Evolutionary conservation across 2,113 vertebrate genomes (phyloP), one percentile per base, ranked within the genome.

Genomic region (Delphinus delphis): DNA sequence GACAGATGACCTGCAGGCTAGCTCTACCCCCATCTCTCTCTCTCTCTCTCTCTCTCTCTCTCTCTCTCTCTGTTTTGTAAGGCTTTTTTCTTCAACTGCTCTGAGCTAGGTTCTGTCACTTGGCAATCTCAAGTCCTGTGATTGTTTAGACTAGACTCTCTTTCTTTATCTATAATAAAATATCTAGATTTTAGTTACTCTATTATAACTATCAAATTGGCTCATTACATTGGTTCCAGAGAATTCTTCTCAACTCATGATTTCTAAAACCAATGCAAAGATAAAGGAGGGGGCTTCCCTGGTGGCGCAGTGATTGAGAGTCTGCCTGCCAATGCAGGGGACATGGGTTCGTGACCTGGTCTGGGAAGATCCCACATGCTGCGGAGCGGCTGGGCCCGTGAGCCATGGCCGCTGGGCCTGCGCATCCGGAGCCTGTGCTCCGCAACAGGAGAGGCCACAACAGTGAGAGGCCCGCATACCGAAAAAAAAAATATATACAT

Each of bases 221-320:
- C 38, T 80, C 65, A 60, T 60, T 65, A 71, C 47, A n/a, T 38
- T 53, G 44, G 23, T 92, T 31, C 36, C 20, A 53, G 60, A 91
- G 23, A 55, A 41, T 50, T 91, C 1, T 82, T 77, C 70, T 76
- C 50, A 89, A 74, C 2, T 9, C 38, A 47, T 33, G 80, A 33
- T 90, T 55, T 91, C 63, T 73, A 70, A 79, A 79, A 79, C 11
- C 28, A 68, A 73, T 23, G 20, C 8, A 86, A 85, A 96, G 58
- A 70, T 63, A 28, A 88, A 67, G n/a, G n/a, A 62, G 36, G 36
- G 3, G 36, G 36, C 1, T 36, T 36, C 36, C 36, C 36, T 36
- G 36, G 36, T 36, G 36, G 36, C 36, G 3, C 36, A 36, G 36
- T 36, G 36, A 36, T 36, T 36, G 36, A 36, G 36, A 36, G 36